phyloP scores from a whole-genome alignment of 2,113 vertebrate species.

The Trichechus manatus region DNA sequence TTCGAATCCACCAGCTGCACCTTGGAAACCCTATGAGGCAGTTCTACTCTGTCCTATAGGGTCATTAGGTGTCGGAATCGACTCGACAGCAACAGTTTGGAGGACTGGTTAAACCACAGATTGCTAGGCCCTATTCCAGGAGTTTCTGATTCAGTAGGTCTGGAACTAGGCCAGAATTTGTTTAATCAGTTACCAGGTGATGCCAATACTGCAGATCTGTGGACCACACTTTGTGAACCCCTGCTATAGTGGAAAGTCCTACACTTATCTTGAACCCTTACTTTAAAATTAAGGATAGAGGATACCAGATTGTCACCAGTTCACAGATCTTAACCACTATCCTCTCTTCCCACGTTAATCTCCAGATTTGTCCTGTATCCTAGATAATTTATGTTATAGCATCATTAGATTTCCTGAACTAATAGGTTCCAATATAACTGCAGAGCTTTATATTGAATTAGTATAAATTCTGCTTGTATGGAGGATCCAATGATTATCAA shows the following conservation, averaged over 20 bases:
- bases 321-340: background rate
- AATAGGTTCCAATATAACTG: background rate
- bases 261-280: background rate
- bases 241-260: background rate
- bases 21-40: no score
- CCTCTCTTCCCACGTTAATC: background rate
- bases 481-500: background rate
- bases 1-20: no score
- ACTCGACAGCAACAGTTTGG: no score
- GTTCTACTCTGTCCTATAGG: no score
- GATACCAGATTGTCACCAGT: background rate
- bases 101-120: background rate
- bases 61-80: no score
- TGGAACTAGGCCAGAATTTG: background rate
- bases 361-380: background rate
- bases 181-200: background rate
- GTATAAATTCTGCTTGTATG: background rate
- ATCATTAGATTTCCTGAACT: background rate
- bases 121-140: background rate
- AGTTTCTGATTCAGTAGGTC: background rate
- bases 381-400: background rate
- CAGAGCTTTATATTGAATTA: background rate
- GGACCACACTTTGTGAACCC: background rate
- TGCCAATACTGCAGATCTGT: background rate
- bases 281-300: slow-evolving; percentile 14